Evolutionary conservation across 1,140 invertebrate species (phyloP), one percentile per base, ranked within the genome.

Genomic region (Aphis craccivora): DNA sequence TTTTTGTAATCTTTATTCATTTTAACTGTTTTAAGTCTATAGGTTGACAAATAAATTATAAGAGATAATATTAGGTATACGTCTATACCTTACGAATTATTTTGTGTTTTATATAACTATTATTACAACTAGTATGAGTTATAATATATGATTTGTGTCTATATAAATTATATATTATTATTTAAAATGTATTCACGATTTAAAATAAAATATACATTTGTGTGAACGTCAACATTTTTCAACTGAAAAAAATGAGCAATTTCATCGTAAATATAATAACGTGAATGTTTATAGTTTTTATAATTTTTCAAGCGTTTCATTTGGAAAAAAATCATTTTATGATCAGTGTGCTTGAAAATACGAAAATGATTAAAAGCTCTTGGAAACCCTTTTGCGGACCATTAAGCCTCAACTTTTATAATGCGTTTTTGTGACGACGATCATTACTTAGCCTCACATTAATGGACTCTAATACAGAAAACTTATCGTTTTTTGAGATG

Each of bases 361-460:
- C 20, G 60, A 81, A 91, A 91, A 91, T 76, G 37, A 91, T 91
- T 91, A 91, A 76, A 76, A 67, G 55, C 90, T 45, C 30, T 91
- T 91, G 48, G n/a, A 76, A 76, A 76, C 20, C 89, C 40, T 43
- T 91, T 91, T 91, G 90, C 40, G 55, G 90, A 23, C 60, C 60
- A 91, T 91, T 91, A 91, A 76, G 43, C 43, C 14, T 91, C 43
- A 91, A 91, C 30, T 67, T 76, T 45, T 76, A 76, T 91, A 91
- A 91, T 91, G 60, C 60, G 40, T 76, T 91, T 48, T 91, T 35
- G 43, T 81, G 67, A 55, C 25, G 51, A 90, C 14, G 40, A 81
- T 91, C 90, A 81, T 91, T 90, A 90, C 35, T 55, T 67, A 67
- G 35, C 37, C 37, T 67, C n/a, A 51, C 20, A 88, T 48, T 88